Evolutionary conservation across 2,113 vertebrate species (phyloP).

Genomic region (Lynx canadensis): DNA sequence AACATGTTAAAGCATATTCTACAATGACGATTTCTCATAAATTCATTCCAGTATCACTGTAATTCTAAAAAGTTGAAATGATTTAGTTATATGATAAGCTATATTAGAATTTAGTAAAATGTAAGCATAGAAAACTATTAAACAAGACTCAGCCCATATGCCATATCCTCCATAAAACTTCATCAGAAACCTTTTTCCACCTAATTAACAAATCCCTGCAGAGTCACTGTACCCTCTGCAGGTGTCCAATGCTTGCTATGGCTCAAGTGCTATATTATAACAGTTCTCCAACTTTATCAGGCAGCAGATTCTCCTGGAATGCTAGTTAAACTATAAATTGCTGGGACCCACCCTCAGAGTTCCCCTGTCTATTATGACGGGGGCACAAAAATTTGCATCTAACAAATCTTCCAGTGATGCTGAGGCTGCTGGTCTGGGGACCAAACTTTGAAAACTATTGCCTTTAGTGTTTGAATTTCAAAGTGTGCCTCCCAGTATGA

Average conservation of each 20-base stretch:
- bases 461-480: background rate
- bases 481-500: background rate
- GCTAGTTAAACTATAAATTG: background rate
- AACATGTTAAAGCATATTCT: constrained; percentile 48
- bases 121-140: background rate
- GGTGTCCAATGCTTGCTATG: background rate
- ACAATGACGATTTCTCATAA: constrained; percentile 31
- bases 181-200: background rate
- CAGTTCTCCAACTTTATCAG: background rate
- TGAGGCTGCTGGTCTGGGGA: background rate
- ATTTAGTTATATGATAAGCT: constrained; percentile 53
- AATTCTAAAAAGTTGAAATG: constrained; percentile 31
- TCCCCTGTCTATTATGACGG: background rate
- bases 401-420: background rate
- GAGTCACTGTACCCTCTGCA: background rate
- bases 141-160: background rate
- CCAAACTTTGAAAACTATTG: background rate
- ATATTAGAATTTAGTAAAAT: constrained; percentile 50
- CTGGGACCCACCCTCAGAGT: background rate
- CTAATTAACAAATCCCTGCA: background rate
- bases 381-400: background rate
- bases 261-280: background rate
- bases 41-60: constrained; percentile 53
- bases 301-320: background rate
- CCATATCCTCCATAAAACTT: background rate